Percentiles rank a stretch among this genome's conserved stretches.
phyloP scores from a whole-genome alignment of 2,888 invertebrate genomes.

The Phaedon cochleariae region DNA sequence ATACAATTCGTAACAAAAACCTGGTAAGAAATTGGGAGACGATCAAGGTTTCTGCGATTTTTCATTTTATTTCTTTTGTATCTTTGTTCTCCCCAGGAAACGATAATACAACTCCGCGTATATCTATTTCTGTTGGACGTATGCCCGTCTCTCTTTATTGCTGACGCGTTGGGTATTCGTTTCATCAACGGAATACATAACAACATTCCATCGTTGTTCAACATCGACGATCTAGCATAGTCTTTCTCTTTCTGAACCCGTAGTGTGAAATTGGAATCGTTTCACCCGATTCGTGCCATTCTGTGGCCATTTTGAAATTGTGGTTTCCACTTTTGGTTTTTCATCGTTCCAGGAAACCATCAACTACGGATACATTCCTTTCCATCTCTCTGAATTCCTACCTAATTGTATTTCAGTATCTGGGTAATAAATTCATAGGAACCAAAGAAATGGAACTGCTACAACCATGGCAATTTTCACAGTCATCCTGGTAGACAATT shows the following conservation, averaged over 20 bases:
- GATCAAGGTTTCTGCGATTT: slow-evolving; percentile 16
- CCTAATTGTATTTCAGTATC: too few species aligned
- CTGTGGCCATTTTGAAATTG: slow-evolving; percentile 58
- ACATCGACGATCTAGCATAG: slow-evolving; percentile 23
- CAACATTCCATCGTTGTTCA: slow-evolving; percentile 43
- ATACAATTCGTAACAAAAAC: slow-evolving; percentile 20
- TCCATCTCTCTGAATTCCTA: not conserved
- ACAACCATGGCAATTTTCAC: too few species aligned
- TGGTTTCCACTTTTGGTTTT: slow-evolving; percentile 24
- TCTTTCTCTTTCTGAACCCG: slow-evolving; percentile 39
- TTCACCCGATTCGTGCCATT: slow-evolving; percentile 19
- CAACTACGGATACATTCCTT: not conserved
- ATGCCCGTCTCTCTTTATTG: slow-evolving; percentile 37
- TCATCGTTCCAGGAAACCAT: not conserved
- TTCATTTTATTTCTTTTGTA: slow-evolving; percentile 32
- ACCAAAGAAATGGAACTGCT: too few species aligned
- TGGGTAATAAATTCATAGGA: too few species aligned
- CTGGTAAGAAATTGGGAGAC: slow-evolving; percentile 33
- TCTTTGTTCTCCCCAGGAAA: slow-evolving; percentile 42
- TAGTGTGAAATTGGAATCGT: slow-evolving; percentile 26
- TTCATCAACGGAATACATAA: slow-evolving; percentile 32
- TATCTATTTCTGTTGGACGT: slow-evolving; percentile 28
- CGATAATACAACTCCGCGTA: slow-evolving; percentile 19
- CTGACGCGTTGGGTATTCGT: slow-evolving; percentile 44
- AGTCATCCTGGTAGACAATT: too few species aligned